Evolutionary conservation across 2,888 invertebrate genomes (phyloP).

Genomic region (Metopia argyrocephala): DNA sequence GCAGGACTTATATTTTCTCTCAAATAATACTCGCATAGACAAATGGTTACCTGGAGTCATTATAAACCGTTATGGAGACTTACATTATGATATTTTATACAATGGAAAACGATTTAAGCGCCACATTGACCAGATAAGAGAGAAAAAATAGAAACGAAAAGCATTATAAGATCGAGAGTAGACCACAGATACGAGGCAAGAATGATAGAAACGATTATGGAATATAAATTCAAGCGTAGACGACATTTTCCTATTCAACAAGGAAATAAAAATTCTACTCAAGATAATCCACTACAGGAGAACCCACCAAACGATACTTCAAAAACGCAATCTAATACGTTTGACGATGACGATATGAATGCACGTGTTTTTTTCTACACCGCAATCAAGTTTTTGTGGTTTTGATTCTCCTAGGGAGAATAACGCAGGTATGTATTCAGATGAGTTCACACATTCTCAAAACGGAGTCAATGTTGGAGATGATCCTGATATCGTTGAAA

Average conservation of each 20-base stretch:
- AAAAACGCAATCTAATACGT: not conserved
- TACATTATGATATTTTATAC: conserved; percentile 20
- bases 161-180: not conserved
- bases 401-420: not conserved
- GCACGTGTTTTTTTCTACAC: not conserved
- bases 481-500: too few species aligned
- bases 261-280: not conserved
- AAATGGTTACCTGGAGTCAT: conserved; percentile 36
- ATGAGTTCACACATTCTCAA: not conserved
- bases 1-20: conserved; percentile 26
- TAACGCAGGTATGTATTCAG: too few species aligned
- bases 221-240: not conserved
- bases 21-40: not conserved
- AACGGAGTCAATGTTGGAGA: not conserved
- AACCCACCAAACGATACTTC: not conserved
- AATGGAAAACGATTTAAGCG: conserved; percentile 10
- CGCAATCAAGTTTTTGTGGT: too few species aligned
- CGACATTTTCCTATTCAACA: not conserved
- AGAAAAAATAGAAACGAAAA: too few species aligned
- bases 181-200: not conserved
- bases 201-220: not conserved
- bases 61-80: conserved; percentile 9
- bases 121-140: conserved; percentile 23
- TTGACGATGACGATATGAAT: not conserved
- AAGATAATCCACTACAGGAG: too few species aligned